Evolutionary conservation across 2,797 vertebrate species (phyloP).

Genomic region (Zenarchopterus dispar): DNA sequence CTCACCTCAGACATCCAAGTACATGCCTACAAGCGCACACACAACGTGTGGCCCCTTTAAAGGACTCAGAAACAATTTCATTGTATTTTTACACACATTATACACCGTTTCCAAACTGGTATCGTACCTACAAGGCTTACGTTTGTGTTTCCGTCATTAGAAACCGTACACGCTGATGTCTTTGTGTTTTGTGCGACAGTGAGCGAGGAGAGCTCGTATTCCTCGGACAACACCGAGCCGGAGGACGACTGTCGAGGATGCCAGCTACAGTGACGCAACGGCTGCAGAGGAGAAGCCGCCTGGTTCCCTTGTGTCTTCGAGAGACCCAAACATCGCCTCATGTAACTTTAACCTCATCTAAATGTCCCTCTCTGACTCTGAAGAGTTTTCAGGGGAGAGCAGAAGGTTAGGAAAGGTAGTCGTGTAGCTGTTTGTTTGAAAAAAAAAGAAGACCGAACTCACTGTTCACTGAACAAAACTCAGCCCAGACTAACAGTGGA

Average conservation of each 20-base stretch:
- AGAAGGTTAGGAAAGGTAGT: constrained; percentile 11
- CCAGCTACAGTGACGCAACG: constrained; percentile 73
- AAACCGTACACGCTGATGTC: too few relatives aligned
- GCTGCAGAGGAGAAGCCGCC: constrained; percentile 16
- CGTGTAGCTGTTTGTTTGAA: constrained; percentile 17
- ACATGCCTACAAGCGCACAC: too few relatives aligned
- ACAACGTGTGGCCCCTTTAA: too few relatives aligned
- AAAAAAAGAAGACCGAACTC: constrained; percentile 33
- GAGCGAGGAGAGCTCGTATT: constrained; percentile 82
- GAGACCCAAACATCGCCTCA: constrained; percentile 52
- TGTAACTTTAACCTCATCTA: constrained; percentile 61
- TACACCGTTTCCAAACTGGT: too few relatives aligned
- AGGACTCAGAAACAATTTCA: too few relatives aligned
- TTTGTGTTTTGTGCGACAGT: constrained; percentile 69
- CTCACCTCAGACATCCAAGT: too few relatives aligned
- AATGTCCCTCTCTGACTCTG: constrained; percentile 28
- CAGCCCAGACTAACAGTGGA: constrained; percentile 9
- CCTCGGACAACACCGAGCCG: constrained; percentile 79
- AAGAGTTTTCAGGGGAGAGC: constrained; percentile 26
- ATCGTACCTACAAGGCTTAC: too few relatives aligned
- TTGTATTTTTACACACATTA: too few relatives aligned
- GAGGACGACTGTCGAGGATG: constrained; percentile 82
- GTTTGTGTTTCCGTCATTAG: too few relatives aligned
- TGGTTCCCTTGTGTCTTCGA: constrained; percentile 24
- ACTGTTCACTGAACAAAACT: constrained; percentile 40